phyloP scores from a whole-genome alignment of 1,140 invertebrate genomes.

The Scaptomyza hsui region DNA sequence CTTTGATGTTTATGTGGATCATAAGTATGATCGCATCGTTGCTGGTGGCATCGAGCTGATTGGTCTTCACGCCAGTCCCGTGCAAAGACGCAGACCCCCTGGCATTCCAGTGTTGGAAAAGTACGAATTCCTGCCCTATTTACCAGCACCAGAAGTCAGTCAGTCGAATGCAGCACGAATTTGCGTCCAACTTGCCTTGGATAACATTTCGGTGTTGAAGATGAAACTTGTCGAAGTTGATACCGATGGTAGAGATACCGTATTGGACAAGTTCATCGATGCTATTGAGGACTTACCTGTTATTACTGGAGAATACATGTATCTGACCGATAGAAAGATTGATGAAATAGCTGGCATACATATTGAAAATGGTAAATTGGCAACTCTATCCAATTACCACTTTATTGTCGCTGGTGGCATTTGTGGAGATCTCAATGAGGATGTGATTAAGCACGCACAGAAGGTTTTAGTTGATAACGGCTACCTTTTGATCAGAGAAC shows the following conservation, averaged over 20 bases:
- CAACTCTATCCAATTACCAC: conserved; percentile 85
- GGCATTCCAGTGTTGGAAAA: conserved; percentile 89
- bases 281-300: conserved; percentile 87
- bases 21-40: conserved; percentile 84
- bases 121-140: conserved; percentile 91
- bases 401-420: conserved; percentile 85
- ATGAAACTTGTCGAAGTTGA: conserved; percentile 88
- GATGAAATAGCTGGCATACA: conserved; percentile 85
- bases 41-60: conserved; percentile 93
- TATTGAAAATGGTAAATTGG: conserved; percentile 87
- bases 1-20: conserved; percentile 78
- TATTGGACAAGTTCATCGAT: conserved; percentile 86
- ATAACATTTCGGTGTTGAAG: conserved; percentile 89
- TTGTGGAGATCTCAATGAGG: conserved; percentile 25
- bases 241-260: conserved; percentile 78
- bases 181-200: conserved; percentile 89
- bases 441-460: conserved; percentile 51
- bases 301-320: conserved; percentile 83
- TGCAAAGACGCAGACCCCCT: conserved; percentile 87
- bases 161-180: conserved; percentile 64
- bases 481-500: conserved; percentile 85
- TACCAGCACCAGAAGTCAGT: conserved; percentile 82
- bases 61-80: conserved; percentile 92
- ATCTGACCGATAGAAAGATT: conserved; percentile 85
- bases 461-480: conserved; percentile 82